Base-by-base conservation (phyloP, 2,113 vertebrate species). In the Thunnus thynnus region DNA sequence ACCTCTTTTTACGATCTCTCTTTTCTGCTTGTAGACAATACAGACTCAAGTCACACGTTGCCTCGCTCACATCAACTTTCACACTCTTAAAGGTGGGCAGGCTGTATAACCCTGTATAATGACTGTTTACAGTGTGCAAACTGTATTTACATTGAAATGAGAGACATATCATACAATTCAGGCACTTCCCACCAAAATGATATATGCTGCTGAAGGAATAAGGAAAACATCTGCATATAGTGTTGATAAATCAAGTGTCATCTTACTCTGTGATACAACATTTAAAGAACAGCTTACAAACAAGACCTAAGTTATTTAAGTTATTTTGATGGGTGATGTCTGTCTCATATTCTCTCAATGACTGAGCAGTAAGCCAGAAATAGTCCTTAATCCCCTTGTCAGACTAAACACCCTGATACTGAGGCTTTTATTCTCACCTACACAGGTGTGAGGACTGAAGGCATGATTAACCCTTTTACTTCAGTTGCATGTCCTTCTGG, bases 1-100 rank as follows among this genome's bases (percentile, higher is more conserved):
- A 84, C 91, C 89, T 90, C 88, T 86, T 92, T 94, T 95, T 92
- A 94, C 86, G 82, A 89, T 86, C 87, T 76, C 74, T 83, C 70
- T 80, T 90, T 86, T 91, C 82, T 92, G 87, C 84, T 84, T 20
- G 48, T 72, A 90, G 88, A 93, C 92, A 94, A 95, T 91, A 73
- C 87, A 82, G 72, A 47, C 79, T 30, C 3, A 76, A 47, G 74
- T 91, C 82, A 74, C 89, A 91, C 81, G 68, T 81, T 86, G 82
- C 75, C 63, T 71, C 36, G 69, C 61, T 84, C 81, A 83, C 85
- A 88, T 80, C 76, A 69, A 44, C 64, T 44, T 62, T 80, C 82
- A 86, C 85, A 85, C 86, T 78, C 58, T 85, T 72, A 72, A 54
- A 80, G 71, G 63, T 60, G 64, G 22, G 11, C 62, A 22, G 22